A percentile compares a stretch with the other conserved stretches of the same genome.
phyloP scores from a whole-genome alignment of 2,113 vertebrate genomes.

The Nanorana parkeri region DNA sequence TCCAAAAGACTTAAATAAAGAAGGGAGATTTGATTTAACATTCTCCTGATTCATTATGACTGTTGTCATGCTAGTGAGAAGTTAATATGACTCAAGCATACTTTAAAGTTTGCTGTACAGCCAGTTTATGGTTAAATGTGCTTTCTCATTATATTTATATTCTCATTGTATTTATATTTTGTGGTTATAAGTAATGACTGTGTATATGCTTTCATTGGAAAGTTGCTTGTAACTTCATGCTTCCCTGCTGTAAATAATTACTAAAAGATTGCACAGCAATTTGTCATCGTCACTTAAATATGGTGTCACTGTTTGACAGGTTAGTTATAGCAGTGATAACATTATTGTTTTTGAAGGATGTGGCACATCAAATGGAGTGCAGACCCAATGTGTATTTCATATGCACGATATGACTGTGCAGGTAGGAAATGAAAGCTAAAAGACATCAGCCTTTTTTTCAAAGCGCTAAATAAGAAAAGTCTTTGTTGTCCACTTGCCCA shows the following conservation, averaged over 20 bases:
- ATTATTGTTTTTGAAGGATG: neutral
- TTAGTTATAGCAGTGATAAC: neutral
- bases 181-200: neutral
- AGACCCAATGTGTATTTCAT: too few species aligned
- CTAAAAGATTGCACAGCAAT: neutral
- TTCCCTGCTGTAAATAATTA: neutral
- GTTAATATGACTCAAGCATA: neutral
- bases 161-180: neutral
- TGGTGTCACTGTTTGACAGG: neutral
- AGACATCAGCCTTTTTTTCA: too few species aligned
- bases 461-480: too few species aligned
- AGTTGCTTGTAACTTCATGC: neutral
- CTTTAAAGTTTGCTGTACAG: constrained; percentile 6
- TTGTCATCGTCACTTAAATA: neutral
- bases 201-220: neutral
- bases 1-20: neutral
- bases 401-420: too few species aligned
- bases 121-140: constrained; percentile 10
- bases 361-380: neutral
- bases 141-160: neutral
- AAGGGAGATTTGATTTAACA: neutral
- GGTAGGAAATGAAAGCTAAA: too few species aligned
- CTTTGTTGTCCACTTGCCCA: too few species aligned
- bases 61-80: constrained; percentile 6
- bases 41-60: constrained; percentile 6